These are phyloP conservation scores for Andrena chrysosceles DNA, from an alignment of 2,888 invertebrate genomes.

Conservation along the genomic window DNA sequence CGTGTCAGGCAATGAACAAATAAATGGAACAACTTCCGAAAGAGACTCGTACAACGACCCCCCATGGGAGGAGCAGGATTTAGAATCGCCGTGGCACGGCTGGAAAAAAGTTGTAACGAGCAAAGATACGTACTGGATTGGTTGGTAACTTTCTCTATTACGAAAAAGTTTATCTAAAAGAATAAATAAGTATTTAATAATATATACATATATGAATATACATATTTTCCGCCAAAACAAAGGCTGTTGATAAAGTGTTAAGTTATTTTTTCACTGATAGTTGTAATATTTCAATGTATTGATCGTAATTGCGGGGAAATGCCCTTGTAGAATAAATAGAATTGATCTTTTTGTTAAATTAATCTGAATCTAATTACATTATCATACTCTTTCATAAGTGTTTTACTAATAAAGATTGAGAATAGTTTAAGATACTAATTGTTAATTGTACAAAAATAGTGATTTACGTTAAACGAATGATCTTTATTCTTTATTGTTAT, in stretches of 20 bases:
- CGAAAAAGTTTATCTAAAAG: slow-evolving; percentile 16
- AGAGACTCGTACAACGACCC: slow-evolving; percentile 28
- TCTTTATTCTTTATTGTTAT: slow-evolving; percentile 54
- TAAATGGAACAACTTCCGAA: slow-evolving; percentile 6
- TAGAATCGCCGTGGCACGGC: slow-evolving; percentile 81
- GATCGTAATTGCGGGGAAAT: slow-evolving; percentile 20
- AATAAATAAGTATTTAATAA: slow-evolving; percentile 5
- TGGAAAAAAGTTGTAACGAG: slow-evolving; percentile 78
- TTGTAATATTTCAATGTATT: slow-evolving; percentile 29
- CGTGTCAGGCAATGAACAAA: slow-evolving; percentile 8
- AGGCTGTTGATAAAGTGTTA: slow-evolving; percentile 69
- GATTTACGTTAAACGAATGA: slow-evolving; percentile 47
- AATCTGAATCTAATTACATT: slow-evolving; percentile 9
- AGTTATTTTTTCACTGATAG: slow-evolving; percentile 67
- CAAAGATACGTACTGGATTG: slow-evolving; percentile 76
- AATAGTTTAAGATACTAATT: slow-evolving; percentile 28
- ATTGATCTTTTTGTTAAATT: slow-evolving; percentile 19
- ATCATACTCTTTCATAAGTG: background rate
- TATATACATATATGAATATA: slow-evolving; percentile 20
- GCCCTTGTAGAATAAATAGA: slow-evolving; percentile 27
- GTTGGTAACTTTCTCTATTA: slow-evolving; percentile 70
- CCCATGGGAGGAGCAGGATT: slow-evolving; percentile 74
- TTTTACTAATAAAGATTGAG: slow-evolving; percentile 19
- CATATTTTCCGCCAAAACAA: slow-evolving; percentile 63
- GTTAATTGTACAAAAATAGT: slow-evolving; percentile 41